phyloP scores from a whole-genome alignment of 2,113 vertebrate genomes.

The Parotia lawesii region DNA sequence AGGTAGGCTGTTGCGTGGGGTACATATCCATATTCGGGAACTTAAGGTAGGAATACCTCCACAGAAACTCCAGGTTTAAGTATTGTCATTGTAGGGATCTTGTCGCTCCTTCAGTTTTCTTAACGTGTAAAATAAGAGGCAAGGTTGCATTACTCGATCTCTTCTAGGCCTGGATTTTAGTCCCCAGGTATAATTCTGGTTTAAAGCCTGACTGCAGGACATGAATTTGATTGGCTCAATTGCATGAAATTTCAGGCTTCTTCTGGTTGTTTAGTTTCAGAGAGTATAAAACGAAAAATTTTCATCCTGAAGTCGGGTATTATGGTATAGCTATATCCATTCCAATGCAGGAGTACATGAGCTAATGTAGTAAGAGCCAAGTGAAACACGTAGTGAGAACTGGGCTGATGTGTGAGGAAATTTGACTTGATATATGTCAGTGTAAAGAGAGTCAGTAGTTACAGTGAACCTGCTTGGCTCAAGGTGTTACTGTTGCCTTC shows the following conservation, averaged over 20 bases:
- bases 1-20: background rate
- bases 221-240: background rate
- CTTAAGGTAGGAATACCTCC: background rate
- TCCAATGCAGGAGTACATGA: background rate
- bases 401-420: background rate
- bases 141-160: background rate
- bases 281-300: background rate
- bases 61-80: background rate
- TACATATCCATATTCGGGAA: background rate
- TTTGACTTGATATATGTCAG: background rate
- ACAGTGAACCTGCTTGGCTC: background rate
- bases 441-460: background rate
- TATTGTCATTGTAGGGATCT: background rate
- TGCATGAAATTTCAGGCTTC: background rate
- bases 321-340: background rate
- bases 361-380: background rate
- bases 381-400: background rate
- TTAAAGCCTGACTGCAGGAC: background rate
- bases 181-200: background rate
- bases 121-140: background rate
- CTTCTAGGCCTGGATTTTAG: background rate
- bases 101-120: background rate
- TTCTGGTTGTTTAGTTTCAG: background rate
- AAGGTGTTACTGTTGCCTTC: background rate
- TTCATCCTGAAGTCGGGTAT: background rate